Base-by-base conservation (phyloP, 2,113 vertebrate genomes). In the Mormyrus lacerda region DNA sequence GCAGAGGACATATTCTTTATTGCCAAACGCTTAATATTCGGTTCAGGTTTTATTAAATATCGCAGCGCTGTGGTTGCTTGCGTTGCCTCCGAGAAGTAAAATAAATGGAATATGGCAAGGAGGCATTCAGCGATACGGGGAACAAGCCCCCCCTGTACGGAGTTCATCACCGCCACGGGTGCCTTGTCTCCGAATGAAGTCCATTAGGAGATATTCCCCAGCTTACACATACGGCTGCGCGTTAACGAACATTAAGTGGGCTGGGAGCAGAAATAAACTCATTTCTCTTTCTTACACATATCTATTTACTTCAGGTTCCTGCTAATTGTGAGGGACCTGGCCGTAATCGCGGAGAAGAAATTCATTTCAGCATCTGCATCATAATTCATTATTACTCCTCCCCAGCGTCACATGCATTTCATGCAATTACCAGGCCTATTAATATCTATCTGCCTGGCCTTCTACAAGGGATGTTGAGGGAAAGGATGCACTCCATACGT, bases 321-420 rank as follows among this genome's bases (percentile, higher is more conserved):
- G 19, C 24, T 89, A 86, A 89, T 89, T 53, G 44, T n/a, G n/a
- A 50, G 51, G 47, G 39, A 65, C 89, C 42, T 35, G 7, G 42
- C 17, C 58, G 45, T 35, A 89, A 58, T 79, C 79, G 44, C 39
- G 24, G 44, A 86, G 48, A 89, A 73, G 39, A 85, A 69, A 89
- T 89, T 87, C 51, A 65, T 79, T 89, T 51, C 21, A 17, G 27
- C 58, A 50, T 86, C 69, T 53, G 53, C 55, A 73, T 86, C 31
- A 44, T 48, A 89, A 69, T 87, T 87, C 42, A 89, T 89, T 86
- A 73, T 87, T 89, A n/a, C 47, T 13, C 45, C 17, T 65, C 73
- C 35, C 19, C 39, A 31, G 55, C 21, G 51, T 44, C 73, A 79
- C 73, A 83, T 44, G 35, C 35, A 82, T 83, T 44, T 82, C 44